Evolutionary conservation across 2,888 invertebrate genomes (phyloP).

Genomic region (Hipparchia semele): DNA sequence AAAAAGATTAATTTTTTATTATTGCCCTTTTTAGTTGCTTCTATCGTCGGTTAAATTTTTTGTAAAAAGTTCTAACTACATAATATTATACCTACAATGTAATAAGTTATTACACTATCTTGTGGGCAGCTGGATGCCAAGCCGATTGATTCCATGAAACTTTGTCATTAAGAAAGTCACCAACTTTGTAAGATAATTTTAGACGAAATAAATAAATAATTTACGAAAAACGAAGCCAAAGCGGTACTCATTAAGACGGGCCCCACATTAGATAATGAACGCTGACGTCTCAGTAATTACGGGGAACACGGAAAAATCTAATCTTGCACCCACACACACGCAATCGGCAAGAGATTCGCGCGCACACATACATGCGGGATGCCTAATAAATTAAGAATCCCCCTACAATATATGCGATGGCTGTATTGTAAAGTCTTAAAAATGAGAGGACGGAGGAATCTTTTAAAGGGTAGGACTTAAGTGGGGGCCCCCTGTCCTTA

Average conservation of each 20-base stretch:
- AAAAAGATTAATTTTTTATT: too few species aligned
- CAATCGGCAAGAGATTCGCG: conserved; percentile 49
- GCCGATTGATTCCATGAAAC: too few species aligned
- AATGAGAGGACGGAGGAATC: conserved; percentile 81
- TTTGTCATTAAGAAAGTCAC: too few species aligned
- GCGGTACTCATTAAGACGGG: conserved; percentile 56
- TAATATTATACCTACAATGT: too few species aligned
- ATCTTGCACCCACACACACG: conserved; percentile 63
- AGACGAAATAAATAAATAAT: conserved; percentile 7
- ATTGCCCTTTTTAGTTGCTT: too few species aligned
- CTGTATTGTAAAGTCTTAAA: conserved; percentile 82
- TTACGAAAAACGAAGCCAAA: not conserved
- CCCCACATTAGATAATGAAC: conserved; percentile 56
- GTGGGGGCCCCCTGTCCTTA: conserved; percentile 64
- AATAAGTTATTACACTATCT: too few species aligned
- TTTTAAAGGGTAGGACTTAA: conserved; percentile 82
- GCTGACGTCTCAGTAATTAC: conserved; percentile 69
- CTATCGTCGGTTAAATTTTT: too few species aligned
- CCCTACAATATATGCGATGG: conserved; percentile 66
- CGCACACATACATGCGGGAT: conserved; percentile 47
- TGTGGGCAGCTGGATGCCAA: too few species aligned
- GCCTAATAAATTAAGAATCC: conserved; percentile 72
- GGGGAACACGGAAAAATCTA: conserved; percentile 78
- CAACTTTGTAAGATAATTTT: too few species aligned
- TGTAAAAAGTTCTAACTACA: too few species aligned